Percentiles rank a stretch among this genome's conserved stretches.
These are phyloP conservation scores for Natrix natrix DNA, from an alignment of 2,797 vertebrate genomes.

Conservation along the genomic window DNA sequence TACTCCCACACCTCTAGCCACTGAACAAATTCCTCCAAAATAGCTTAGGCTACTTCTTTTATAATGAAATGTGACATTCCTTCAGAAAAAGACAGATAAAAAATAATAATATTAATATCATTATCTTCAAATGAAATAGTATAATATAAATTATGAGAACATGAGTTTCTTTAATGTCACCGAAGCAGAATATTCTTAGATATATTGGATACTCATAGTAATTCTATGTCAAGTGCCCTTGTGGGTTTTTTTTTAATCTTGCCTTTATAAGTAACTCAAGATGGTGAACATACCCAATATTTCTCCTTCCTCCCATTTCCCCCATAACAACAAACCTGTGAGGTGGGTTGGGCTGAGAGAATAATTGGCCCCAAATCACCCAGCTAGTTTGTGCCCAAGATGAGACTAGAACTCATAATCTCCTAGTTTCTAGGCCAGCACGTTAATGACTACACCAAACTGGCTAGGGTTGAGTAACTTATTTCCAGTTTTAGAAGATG, in stretches of 20 bases:
- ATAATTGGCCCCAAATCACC: background rate
- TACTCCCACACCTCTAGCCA: slow-evolving; percentile 90
- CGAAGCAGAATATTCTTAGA: background rate
- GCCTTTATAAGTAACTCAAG: background rate
- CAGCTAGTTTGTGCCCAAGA: background rate
- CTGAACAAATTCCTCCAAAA: slow-evolving; percentile 93
- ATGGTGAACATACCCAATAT: background rate
- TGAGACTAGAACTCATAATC: background rate
- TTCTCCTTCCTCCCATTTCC: background rate
- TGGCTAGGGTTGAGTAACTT: background rate
- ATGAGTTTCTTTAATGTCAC: background rate
- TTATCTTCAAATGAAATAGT: background rate
- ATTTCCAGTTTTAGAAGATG: background rate
- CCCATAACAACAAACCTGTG: background rate
- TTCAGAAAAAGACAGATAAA: slow-evolving; percentile 64
- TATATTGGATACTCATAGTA: background rate
- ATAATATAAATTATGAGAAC: background rate
- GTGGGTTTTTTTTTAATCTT: background rate
- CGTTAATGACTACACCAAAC: background rate
- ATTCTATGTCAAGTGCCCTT: background rate
- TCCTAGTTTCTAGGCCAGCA: background rate
- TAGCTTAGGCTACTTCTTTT: slow-evolving; percentile 90
- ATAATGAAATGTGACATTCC: slow-evolving; percentile 94
- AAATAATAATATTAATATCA: slow-evolving; percentile 14
- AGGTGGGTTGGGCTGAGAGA: background rate